Base-by-base conservation (phyloP, 2,113 vertebrate species). In the Hydropotes inermis region DNA sequence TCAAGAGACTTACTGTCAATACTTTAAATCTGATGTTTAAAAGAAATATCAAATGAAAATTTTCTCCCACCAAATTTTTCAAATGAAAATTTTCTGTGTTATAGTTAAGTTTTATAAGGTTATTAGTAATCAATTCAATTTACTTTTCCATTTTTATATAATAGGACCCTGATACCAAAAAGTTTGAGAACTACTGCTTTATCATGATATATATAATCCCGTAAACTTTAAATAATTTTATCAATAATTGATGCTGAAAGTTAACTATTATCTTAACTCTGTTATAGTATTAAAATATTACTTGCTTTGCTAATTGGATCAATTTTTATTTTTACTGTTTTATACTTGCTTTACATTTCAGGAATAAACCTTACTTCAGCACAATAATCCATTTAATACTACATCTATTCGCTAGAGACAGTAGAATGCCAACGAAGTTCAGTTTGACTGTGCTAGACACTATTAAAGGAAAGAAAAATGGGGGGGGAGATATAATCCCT, bases 341-440 rank as follows among this genome's bases (percentile, higher is more conserved):
- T 95, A 94, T 57, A 86, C 52, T 55, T 95, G 85, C 25, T 96
- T 94, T 95, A 91, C 36, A 91, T 84, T 97, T 97, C 54, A 82
- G 47, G 10, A 27, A 93, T 76, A 91, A 60, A 97, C 45, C 28
- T 86, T 74, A 67, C 28, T 79, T 94, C 3, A 70, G 55, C 57
- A 81, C 10, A 96, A 79, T 45, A 96, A 90, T 70, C n/a, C 55
- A 79, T 90, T 96, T 78, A 95, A 74, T 90, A 91, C 90, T 92
- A 88, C 1, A 9, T 82, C 55, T 86, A 33, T 88, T 81, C 23
- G 5, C 14, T 70, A 87, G 50, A 89, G 33, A 94, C 6, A 97
- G 67, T 6, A 67, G 64, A 81, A 91, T 1, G 2, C 4, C 74
- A 96, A 76, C 14, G 60, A 92, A 81, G 16, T 81, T 91, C 33